Base-by-base conservation (phyloP, 2,797 vertebrate species). In the Avahi laniger region DNA sequence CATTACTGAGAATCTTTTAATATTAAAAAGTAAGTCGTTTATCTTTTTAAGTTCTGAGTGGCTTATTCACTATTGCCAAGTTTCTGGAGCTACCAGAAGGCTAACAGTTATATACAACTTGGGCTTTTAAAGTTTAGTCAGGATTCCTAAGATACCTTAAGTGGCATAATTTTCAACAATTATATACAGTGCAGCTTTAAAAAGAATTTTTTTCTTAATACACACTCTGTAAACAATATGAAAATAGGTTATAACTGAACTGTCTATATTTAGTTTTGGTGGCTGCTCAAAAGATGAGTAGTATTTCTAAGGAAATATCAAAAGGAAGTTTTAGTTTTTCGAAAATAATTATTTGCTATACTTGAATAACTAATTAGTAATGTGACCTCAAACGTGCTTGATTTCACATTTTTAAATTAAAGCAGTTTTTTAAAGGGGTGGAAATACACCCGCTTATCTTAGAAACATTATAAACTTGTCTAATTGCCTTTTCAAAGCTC, bases 381-480 rank as follows among this genome's bases (percentile, higher is more conserved):
- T 86, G 30, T 93, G 52, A 15, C 70, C 38, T 87, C 69, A 83
- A 48, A 61, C 65, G 72, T 65, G 57, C 57, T 75, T 95, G 70
- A 43, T 10, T 76, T 82, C 83, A 94, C 1, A 20, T 41, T 41
- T 97, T 95, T 96, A 28, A 93, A 82, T 93, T 90, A 85, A 97
- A 90, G 30, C 48, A 81, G 28, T 61, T 70, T 89, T 76, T 95
- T 95, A 96, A 67, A 82, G 65, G 85, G 72, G 38, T 61, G 63
- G 94, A 90, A 93, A 94, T 97, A 97, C 63, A 83, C 94, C 78
- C 67, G 93, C 80, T 96, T 97, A 96, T 97, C 81, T 95, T 96
- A 88, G 76, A 96, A 97, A 91, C 48, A 17, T 89, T 95, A 7
- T 91, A 98, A 96, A 95, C 96, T 65, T 98, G 97, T 98, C 96